These are phyloP conservation scores for Formicarius rufipectus DNA, from an alignment of 2,113 vertebrate genomes.

Conservation along the genomic window DNA sequence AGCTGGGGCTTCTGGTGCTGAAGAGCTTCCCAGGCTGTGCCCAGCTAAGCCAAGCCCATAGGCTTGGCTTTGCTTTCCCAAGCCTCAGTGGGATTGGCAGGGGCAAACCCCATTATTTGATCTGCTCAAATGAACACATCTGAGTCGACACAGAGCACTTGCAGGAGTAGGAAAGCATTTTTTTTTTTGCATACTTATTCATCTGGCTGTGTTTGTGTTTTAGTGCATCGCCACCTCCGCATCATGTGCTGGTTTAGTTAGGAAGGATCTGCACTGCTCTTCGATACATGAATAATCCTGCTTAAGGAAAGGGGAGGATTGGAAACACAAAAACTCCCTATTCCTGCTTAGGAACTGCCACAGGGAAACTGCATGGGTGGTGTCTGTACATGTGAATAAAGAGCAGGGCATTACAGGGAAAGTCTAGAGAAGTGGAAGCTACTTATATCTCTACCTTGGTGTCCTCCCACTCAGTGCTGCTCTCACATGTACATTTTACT, in stretches of 20 bases:
- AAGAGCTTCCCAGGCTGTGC: background rate
- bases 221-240: background rate
- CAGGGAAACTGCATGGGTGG: background rate
- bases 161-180: background rate
- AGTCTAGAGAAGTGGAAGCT: background rate
- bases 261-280: background rate
- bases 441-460: background rate
- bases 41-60: no score
- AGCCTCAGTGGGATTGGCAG: background rate
- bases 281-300: background rate
- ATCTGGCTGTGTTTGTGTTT: constrained; percentile 15
- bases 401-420: background rate
- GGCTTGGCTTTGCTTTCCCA: background rate
- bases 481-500: background rate
- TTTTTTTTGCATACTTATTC: background rate
- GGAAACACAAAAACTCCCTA: background rate
- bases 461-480: background rate
- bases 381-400: background rate
- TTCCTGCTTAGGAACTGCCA: background rate
- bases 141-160: background rate
- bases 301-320: background rate
- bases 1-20: background rate
- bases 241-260: constrained; percentile 18
- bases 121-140: background rate
- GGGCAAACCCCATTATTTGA: background rate